Conservation (phyloP, 2,797 vertebrate species). For the Gila robusta region DNA sequence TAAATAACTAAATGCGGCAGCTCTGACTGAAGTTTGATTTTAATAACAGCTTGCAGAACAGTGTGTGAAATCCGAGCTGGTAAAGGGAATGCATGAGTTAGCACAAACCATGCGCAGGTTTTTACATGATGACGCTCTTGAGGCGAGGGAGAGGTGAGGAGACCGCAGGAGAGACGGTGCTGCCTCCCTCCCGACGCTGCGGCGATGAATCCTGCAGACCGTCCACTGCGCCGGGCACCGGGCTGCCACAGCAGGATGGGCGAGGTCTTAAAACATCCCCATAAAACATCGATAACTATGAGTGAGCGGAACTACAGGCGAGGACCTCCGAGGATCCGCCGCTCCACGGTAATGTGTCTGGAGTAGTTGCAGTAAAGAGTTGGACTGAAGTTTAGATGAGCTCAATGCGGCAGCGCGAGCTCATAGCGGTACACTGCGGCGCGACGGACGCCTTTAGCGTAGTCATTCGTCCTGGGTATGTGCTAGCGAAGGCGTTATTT, state of each 20-base stretch:
- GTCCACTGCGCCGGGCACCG: conserved; percentile 59
- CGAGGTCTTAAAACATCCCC: conserved; percentile 44
- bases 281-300: conserved; percentile 73
- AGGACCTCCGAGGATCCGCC: conserved; percentile 80
- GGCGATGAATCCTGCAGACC: conserved; percentile 62
- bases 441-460: conserved; percentile 67
- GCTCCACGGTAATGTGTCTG: conserved; percentile 85
- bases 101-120: conserved; percentile 66
- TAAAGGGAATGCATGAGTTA: conserved; percentile 69
- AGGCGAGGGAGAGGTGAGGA: conserved; percentile 35
- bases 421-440: conserved; percentile 68
- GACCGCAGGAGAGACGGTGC: conserved; percentile 61
- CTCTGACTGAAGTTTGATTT: background rate
- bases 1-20: conserved; percentile 10
- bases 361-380: conserved; percentile 60
- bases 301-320: conserved; percentile 81
- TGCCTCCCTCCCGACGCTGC: conserved; percentile 67
- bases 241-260: conserved; percentile 44
- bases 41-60: conserved; percentile 5
- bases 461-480: conserved; percentile 68
- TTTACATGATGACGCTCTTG: conserved; percentile 68
- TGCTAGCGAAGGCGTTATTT: background rate
- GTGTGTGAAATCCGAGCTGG: conserved; percentile 30
- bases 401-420: conserved; percentile 75
- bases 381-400: conserved; percentile 75